Base-by-base conservation (phyloP, 1,140 invertebrate species). In the Tetragnatha versicolor region DNA sequence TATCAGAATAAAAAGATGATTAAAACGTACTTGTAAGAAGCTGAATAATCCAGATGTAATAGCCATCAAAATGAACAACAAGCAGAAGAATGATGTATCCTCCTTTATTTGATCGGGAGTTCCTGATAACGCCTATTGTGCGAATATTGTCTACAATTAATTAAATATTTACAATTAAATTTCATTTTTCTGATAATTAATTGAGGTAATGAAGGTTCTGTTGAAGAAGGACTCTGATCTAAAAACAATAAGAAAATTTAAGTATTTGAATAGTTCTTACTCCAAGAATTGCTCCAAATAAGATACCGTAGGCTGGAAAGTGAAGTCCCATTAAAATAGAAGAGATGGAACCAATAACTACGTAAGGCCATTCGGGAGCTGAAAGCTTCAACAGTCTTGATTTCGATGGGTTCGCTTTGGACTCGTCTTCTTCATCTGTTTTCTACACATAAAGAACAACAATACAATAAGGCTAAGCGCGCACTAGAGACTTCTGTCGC, bases 201-300 rank as follows among this genome's bases (percentile, higher is more conserved):
- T n/a, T n/a, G n/a, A n/a, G n/a, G n/a, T n/a, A n/a, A n/a, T n/a
- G n/a, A n/a, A n/a, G n/a, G n/a, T n/a, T n/a, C n/a, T n/a, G n/a
- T n/a, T n/a, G n/a, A n/a, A n/a, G n/a, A n/a, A n/a, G n/a, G n/a
- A n/a, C n/a, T n/a, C n/a, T n/a, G n/a, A n/a, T n/a, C n/a, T n/a
- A n/a, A n/a, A n/a, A n/a, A n/a, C n/a, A n/a, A n/a, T n/a, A n/a
- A n/a, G n/a, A n/a, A n/a, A n/a, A n/a, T n/a, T n/a, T n/a, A n/a
- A n/a, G n/a, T n/a, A n/a, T n/a, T n/a, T n/a, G n/a, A n/a, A n/a
- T n/a, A n/a, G n/a, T n/a, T 84, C 92, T 91, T 61, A 94, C 92
- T 25, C 91, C 91, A 76, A 93, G 89, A 79, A 96, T 91, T 84
- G 95, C 91, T 55, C 94, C 93, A 82, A 97, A 94, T 3, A 96